These are phyloP conservation scores for Erinaceus europaeus DNA, from an alignment of 2,113 vertebrate species.

Conservation along the genomic window DNA sequence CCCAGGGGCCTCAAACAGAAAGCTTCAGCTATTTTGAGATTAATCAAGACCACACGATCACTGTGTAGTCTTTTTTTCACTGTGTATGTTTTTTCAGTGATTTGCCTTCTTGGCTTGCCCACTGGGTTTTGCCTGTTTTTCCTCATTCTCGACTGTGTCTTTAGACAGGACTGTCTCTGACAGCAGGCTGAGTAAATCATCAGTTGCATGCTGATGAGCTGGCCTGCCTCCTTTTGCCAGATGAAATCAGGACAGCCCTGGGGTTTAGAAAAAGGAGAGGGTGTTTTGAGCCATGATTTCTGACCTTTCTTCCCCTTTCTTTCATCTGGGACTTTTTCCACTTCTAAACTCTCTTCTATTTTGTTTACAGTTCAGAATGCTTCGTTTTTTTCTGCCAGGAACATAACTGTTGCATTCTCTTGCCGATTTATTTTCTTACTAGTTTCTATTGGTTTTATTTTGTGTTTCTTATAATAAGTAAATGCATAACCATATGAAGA, in stretches of 20 bases:
- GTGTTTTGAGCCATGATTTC: neutral
- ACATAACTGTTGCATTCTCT: neutral
- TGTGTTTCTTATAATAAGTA: slow-evolving; percentile 43
- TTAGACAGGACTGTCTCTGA: slow-evolving; percentile 49
- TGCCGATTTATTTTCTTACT: slow-evolving; percentile 8
- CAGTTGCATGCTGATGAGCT: slow-evolving; percentile 71
- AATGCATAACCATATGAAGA: neutral
- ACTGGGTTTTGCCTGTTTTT: slow-evolving; percentile 51
- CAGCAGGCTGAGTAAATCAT: slow-evolving; percentile 56
- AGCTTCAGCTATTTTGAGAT: slow-evolving; percentile 36
- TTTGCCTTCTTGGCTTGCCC: slow-evolving; percentile 59
- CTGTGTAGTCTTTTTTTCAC: neutral
- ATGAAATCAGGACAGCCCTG: slow-evolving; percentile 59
- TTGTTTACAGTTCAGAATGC: neutral
- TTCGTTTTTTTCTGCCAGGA: neutral
- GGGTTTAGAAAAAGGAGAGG: slow-evolving; percentile 20
- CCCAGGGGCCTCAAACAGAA: neutral
- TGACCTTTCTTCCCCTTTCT: slow-evolving; percentile 8
- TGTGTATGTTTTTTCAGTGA: slow-evolving; percentile 22
- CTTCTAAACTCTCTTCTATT: neutral
- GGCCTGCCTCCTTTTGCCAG: slow-evolving; percentile 54
- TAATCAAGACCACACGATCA: slow-evolving; percentile 34
- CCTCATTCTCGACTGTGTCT: slow-evolving; percentile 45
- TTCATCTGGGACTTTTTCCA: neutral
- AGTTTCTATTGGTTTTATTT: slow-evolving; percentile 39